These are phyloP conservation scores for Blera fallax DNA, from an alignment of 2,888 invertebrate genomes.

Conservation along the genomic window DNA sequence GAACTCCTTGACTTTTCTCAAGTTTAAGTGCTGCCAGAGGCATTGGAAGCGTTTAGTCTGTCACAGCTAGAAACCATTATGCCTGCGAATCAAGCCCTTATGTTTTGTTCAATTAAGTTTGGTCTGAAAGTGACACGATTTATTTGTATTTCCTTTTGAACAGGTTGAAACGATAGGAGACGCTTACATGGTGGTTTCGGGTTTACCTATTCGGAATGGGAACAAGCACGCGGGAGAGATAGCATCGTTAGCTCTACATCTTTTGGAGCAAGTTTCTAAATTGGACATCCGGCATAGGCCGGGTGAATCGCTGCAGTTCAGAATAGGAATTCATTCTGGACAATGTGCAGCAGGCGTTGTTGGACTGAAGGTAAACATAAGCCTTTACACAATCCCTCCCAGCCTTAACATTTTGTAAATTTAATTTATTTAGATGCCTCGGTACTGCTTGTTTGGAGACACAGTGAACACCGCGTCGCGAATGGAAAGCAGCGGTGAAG, in stretches of 20 bases:
- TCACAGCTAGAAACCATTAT: no score
- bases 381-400: no score
- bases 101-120: no score
- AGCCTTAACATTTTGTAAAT: neutral
- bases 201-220: slow-evolving; percentile 88
- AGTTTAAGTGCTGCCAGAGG: no score
- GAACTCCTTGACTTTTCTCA: no score
- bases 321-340: slow-evolving; percentile 88
- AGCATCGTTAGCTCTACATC: slow-evolving; percentile 89
- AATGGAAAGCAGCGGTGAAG: slow-evolving; percentile 88
- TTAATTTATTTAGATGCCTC: slow-evolving; percentile 87
- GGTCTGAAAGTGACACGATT: no score
- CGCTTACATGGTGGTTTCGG: slow-evolving; percentile 92
- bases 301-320: slow-evolving; percentile 86
- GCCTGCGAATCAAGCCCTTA: no score
- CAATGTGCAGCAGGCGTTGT: slow-evolving; percentile 93
- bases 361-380: slow-evolving; percentile 84
- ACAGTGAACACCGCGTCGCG: slow-evolving; percentile 91
- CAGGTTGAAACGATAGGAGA: slow-evolving; percentile 91
- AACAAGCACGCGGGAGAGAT: slow-evolving; percentile 90
- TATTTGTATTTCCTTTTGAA: neutral
- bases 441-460: slow-evolving; percentile 92
- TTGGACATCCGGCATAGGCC: slow-evolving; percentile 87
- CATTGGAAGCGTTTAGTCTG: no score
- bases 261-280: slow-evolving; percentile 87